Percentiles rank a stretch among this genome's conserved stretches.
Evolutionary conservation across 2,113 vertebrate species (phyloP).

Genomic region (Marcusenius ussheri): DNA sequence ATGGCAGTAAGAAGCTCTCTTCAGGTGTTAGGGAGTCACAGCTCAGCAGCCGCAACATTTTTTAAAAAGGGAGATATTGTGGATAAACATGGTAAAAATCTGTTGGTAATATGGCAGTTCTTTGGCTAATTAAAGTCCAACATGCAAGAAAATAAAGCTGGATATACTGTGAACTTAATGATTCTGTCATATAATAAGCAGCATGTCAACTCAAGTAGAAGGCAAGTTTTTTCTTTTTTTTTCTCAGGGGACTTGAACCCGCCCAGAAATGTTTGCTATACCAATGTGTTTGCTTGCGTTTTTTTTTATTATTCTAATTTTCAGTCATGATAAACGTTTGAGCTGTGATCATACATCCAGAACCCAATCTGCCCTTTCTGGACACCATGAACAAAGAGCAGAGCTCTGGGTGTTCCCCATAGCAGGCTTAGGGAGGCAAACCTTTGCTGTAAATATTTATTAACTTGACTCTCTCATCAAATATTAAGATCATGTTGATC

Average conservation of each 20-base stretch:
- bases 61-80: not conserved
- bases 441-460: slow-evolving; percentile 44
- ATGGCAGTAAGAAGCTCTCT: not conserved
- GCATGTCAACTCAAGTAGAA: not conserved
- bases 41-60: not conserved
- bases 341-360: slow-evolving; percentile 21
- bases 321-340: not conserved
- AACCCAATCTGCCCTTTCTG: slow-evolving; percentile 45
- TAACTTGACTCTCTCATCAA: slow-evolving; percentile 52
- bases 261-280: not conserved
- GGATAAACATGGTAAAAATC: not conserved
- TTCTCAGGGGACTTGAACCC: not conserved
- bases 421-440: slow-evolving; percentile 41
- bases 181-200: not conserved
- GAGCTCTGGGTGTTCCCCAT: slow-evolving; percentile 57
- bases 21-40: not conserved
- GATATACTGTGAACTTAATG: not conserved
- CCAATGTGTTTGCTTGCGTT: not conserved
- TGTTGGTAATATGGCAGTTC: not conserved
- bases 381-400: slow-evolving; percentile 52
- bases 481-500: slow-evolving; percentile 52
- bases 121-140: not conserved
- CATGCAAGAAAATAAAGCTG: not conserved
- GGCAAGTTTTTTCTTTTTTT: not conserved
- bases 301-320: not conserved